Conservation (phyloP, 2,113 vertebrate genomes). For the Fregata magnificens region DNA sequence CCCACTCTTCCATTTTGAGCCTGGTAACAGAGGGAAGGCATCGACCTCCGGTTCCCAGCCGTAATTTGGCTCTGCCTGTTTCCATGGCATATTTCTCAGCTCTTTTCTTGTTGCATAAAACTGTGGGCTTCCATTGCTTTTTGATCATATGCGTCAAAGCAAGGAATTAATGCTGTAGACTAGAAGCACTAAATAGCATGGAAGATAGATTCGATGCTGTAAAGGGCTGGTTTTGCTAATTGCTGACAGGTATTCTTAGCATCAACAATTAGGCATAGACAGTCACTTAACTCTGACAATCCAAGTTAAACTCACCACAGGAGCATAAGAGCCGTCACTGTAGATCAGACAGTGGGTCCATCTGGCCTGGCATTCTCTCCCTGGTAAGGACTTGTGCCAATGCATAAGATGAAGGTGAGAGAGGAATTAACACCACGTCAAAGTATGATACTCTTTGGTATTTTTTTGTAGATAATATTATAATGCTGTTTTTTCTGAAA, state of each 20-base stretch:
- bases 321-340: accelerated
- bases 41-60: background rate
- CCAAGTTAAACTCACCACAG: background rate
- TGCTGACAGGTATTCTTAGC: background rate
- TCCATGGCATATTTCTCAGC: background rate
- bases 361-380: background rate
- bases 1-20: background rate
- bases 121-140: background rate
- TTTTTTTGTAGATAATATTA: background rate
- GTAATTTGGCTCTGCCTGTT: background rate
- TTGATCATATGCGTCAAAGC: background rate
- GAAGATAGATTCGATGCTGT: background rate
- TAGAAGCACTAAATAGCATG: background rate
- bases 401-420: background rate
- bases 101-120: background rate
- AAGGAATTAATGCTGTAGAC: background rate
- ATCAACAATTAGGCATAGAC: background rate
- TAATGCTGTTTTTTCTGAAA: background rate
- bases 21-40: background rate
- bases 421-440: accelerated
- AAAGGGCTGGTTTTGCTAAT: background rate
- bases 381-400: background rate
- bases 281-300: background rate
- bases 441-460: background rate
- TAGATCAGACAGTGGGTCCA: background rate